These are phyloP conservation scores for Phenganax stokvisi DNA, from an alignment of 92 coral and sea anemone species.

Conservation along the genomic window DNA sequence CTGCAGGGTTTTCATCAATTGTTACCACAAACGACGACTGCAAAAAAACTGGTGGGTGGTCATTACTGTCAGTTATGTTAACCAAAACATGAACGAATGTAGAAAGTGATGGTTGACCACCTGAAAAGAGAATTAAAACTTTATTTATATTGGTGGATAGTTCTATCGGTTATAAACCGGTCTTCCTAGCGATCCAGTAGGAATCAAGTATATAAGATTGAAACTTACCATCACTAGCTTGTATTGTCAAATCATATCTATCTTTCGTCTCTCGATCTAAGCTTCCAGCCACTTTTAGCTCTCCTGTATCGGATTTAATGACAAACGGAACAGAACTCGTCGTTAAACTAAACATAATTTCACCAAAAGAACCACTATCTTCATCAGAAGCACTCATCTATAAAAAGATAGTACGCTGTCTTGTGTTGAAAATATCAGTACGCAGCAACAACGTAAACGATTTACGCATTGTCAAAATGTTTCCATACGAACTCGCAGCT, in stretches of 20 bases:
- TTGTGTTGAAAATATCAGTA: neutral
- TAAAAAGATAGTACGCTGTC: neutral
- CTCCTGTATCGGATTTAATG: slow-evolving; percentile 12
- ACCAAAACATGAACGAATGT: slow-evolving; percentile 21
- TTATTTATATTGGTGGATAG: too few species aligned
- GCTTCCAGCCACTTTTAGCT: slow-evolving; percentile 5
- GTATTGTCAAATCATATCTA: slow-evolving; percentile 22
- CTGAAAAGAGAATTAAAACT: slow-evolving; percentile 2
- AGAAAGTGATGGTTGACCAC: slow-evolving; percentile 29
- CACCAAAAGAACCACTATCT: slow-evolving; percentile 31
- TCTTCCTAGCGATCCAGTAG: too few species aligned
- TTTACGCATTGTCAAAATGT: neutral
- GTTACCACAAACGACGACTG: slow-evolving; percentile 9
- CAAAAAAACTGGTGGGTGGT: slow-evolving; percentile 16
- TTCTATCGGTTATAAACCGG: too few species aligned
- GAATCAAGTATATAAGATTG: too few species aligned
- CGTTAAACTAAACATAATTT: slow-evolving; percentile 15
- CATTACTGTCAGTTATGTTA: slow-evolving; percentile 27
- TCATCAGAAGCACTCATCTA: slow-evolving; percentile 33
- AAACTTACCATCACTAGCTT: slow-evolving; percentile 32
- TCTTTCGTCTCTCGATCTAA: slow-evolving; percentile 30
- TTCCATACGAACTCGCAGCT: too few species aligned
- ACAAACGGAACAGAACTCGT: neutral
- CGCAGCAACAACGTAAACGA: neutral
- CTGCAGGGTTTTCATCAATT: slow-evolving; percentile 25